Evolutionary conservation across 2,113 vertebrate species (phyloP).

Genomic region (Seriola dumerili): DNA sequence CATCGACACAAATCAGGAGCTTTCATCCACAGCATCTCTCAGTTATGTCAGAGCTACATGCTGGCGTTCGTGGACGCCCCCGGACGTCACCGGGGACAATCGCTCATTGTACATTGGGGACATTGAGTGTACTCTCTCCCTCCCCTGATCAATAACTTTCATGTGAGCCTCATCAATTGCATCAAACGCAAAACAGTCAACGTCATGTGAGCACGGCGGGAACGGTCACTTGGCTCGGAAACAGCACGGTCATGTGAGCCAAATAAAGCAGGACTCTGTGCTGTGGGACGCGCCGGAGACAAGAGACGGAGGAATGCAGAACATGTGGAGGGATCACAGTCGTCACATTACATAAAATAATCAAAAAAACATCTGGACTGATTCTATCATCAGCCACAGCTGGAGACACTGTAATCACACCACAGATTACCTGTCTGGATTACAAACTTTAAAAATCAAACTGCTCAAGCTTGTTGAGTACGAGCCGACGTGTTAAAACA

Average conservation of each 20-base stretch:
- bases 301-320: neutral
- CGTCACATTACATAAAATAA: neutral
- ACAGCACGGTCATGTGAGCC: slow-evolving; percentile 27
- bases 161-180: slow-evolving; percentile 47
- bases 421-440: neutral
- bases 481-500: no score
- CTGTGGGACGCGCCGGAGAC: neutral
- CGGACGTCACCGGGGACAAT: neutral
- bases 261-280: slow-evolving; percentile 25
- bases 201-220: slow-evolving; percentile 28
- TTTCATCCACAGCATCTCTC: no score
- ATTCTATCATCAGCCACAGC: neutral
- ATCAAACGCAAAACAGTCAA: neutral
- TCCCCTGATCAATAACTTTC: slow-evolving; percentile 26
- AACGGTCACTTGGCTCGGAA: neutral
- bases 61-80: neutral
- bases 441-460: no score
- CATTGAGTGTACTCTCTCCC: neutral
- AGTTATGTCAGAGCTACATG: neutral
- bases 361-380: neutral
- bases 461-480: no score
- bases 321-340: neutral
- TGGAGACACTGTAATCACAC: neutral
- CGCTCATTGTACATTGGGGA: neutral
- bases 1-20: no score